A percentile compares a stretch with the other conserved stretches of the same genome.
These are phyloP conservation scores for Clunio marinus DNA, from an alignment of 2,888 invertebrate species.

Conservation along the genomic window DNA sequence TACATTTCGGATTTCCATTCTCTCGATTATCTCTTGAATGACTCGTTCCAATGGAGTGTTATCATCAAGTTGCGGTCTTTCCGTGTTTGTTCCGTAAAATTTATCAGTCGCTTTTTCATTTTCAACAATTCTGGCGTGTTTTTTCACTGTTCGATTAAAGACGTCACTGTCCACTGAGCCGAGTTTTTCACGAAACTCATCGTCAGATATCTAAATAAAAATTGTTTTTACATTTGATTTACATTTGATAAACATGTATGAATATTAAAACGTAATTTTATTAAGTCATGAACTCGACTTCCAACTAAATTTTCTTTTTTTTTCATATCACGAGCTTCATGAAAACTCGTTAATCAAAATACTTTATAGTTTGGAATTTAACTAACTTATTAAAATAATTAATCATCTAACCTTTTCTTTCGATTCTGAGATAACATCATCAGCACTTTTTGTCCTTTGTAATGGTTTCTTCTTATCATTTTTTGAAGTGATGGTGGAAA, in stretches of 20 bases:
- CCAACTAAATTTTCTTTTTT: no score
- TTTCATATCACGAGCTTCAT: no score
- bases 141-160: neutral
- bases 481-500: no score
- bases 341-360: no score
- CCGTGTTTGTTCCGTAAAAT: neutral
- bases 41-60: slow-evolving; percentile 50
- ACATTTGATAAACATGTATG: no score
- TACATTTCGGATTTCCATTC: slow-evolving; percentile 56
- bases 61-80: slow-evolving; percentile 42
- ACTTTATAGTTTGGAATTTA: neutral
- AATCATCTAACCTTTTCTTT: neutral
- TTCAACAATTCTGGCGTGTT: slow-evolving; percentile 40
- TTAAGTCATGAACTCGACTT: no score
- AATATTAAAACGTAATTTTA: no score
- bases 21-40: slow-evolving; percentile 54
- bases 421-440: neutral
- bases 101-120: slow-evolving; percentile 31
- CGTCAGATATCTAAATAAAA: neutral
- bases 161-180: slow-evolving; percentile 5
- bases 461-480: neutral
- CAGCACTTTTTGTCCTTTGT: neutral
- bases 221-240: no score
- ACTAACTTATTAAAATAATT: neutral
- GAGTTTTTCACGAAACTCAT: neutral